Conservation (phyloP, 2,888 invertebrate genomes). For the Ditula angustiorana region DNA sequence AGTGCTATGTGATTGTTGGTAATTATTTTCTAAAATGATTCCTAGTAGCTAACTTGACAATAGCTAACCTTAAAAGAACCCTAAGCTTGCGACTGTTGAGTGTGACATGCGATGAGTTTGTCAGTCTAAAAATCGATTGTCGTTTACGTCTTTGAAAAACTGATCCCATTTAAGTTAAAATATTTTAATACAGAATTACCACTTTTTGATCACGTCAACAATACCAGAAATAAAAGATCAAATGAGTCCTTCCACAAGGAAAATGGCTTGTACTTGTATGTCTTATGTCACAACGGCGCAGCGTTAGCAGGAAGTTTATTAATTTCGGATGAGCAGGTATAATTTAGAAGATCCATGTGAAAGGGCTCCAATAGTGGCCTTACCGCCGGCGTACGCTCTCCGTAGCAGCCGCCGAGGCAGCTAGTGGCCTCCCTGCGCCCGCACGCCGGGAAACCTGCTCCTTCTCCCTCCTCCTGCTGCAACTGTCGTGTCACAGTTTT, state of each 20-base stretch:
- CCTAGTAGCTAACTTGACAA: constrained; percentile 19
- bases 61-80: constrained; percentile 1
- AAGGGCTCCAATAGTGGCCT: constrained; percentile 64
- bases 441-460: constrained; percentile 82
- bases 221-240: neutral
- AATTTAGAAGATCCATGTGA: constrained; percentile 45
- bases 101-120: constrained; percentile 9
- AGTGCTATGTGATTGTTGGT: constrained; percentile 13
- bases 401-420: constrained; percentile 90
- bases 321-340: neutral
- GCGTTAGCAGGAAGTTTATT: no score
- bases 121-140: neutral
- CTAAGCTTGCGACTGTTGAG: constrained; percentile 1
- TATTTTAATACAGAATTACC: neutral
- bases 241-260: constrained; percentile 21
- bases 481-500: constrained; percentile 74
- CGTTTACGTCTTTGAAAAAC: neutral
- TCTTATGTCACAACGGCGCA: no score
- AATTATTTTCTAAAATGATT: constrained; percentile 1
- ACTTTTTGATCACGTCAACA: constrained; percentile 2
- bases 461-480: constrained; percentile 83
- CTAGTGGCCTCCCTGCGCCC: constrained; percentile 87
- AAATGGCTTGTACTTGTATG: neutral
- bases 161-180: neutral
- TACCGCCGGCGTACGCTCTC: constrained; percentile 91